phyloP scores from a whole-genome alignment of 1,140 invertebrate genomes.

The Papilio polyxenes region DNA sequence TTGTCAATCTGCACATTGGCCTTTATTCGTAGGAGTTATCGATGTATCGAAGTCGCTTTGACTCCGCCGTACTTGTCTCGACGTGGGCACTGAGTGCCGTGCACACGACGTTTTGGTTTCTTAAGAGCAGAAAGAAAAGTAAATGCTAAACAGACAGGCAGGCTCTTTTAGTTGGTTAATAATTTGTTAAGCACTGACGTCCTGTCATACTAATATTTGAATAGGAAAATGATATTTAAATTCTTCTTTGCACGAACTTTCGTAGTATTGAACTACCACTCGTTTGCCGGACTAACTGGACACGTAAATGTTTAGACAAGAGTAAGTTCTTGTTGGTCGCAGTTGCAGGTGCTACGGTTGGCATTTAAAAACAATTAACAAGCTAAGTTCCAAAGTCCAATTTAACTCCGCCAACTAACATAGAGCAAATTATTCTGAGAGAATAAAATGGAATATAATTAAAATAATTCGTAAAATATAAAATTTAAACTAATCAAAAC shows the following conservation, averaged over 20 bases:
- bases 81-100: too few relatives aligned
- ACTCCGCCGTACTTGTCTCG: too few relatives aligned
- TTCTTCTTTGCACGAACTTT: background rate
- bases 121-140: too few relatives aligned
- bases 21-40: too few relatives aligned
- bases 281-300: background rate
- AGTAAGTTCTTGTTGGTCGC: background rate
- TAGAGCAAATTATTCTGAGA: background rate
- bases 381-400: background rate
- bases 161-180: background rate
- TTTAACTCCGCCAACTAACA: background rate
- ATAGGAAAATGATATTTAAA: background rate
- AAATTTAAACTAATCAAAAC: too few relatives aligned
- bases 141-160: too few relatives aligned
- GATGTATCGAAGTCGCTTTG: too few relatives aligned
- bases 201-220: background rate
- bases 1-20: too few relatives aligned
- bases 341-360: constrained; percentile 1
- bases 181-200: background rate
- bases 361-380: constrained; percentile 7
- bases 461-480: too few relatives aligned
- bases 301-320: background rate
- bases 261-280: background rate
- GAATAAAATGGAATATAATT: background rate
- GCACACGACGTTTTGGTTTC: too few relatives aligned